These are phyloP conservation scores for Hippocampus kuda DNA, from an alignment of 2,797 vertebrate genomes.

Conservation along the genomic window DNA sequence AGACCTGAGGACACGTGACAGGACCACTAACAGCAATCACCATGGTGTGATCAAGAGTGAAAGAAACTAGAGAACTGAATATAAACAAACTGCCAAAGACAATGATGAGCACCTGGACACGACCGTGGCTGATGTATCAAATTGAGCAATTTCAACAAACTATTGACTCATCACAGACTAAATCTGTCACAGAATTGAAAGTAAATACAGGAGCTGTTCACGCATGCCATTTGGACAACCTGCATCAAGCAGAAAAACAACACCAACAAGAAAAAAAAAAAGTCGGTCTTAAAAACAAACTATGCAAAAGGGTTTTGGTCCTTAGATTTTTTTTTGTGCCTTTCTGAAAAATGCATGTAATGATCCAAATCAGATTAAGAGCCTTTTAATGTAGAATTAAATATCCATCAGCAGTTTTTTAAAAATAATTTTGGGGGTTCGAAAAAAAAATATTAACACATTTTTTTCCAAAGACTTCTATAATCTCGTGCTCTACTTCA, in stretches of 20 bases:
- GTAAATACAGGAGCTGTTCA: slow-evolving; percentile 49
- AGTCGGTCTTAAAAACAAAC: background rate
- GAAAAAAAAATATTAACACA: background rate
- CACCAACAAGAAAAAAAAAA: too few species aligned
- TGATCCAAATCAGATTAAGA: background rate
- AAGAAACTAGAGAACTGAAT: too few species aligned
- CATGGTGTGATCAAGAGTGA: too few species aligned
- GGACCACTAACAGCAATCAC: too few species aligned
- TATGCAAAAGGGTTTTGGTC: background rate
- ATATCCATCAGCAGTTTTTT: too few species aligned
- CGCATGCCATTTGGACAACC: background rate
- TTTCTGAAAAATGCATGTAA: background rate
- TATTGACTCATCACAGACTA: slow-evolving; percentile 48
- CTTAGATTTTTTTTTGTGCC: background rate
- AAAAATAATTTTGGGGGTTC: too few species aligned
- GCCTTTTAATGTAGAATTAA: background rate
- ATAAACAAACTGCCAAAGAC: background rate
- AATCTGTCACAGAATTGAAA: slow-evolving; percentile 47
- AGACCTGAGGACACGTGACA: too few species aligned
- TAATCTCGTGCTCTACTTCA: background rate
- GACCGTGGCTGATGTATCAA: slow-evolving; percentile 16
- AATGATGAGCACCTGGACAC: slow-evolving; percentile 1
- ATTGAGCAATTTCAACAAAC: slow-evolving; percentile 53
- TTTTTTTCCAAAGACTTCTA: too few species aligned
- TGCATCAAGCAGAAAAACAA: background rate